phyloP scores from a whole-genome alignment of 2,888 invertebrate genomes.

The Drosophila rellima region DNA sequence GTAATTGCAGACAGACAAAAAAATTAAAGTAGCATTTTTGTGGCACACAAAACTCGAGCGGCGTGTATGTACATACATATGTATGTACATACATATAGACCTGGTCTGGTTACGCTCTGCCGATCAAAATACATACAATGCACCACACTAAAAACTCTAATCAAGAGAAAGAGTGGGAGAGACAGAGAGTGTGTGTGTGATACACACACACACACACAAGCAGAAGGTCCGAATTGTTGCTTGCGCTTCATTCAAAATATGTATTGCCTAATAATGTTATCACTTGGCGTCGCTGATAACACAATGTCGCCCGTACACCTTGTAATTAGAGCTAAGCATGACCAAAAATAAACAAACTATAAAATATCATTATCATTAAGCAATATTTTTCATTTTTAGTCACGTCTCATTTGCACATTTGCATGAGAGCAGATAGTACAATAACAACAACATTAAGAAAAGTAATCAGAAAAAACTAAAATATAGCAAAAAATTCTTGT shows the following conservation, averaged over 20 bases:
- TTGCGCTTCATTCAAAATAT: conserved; percentile 46
- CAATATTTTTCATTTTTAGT: conserved; percentile 9
- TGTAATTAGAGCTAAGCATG: conserved; percentile 40
- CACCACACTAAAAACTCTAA: conserved; percentile 29
- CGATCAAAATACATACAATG: conserved; percentile 67
- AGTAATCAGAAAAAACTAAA: neutral
- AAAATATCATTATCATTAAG: conserved; percentile 27
- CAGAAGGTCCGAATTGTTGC: conserved; percentile 30
- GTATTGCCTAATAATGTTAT: conserved; percentile 55
- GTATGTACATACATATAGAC: conserved; percentile 25
- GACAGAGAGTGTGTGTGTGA: conserved; percentile 2
- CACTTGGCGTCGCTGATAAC: conserved; percentile 46
- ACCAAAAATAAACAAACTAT: conserved; percentile 48
- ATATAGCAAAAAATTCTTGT: neutral
- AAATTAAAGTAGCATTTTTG: conserved; percentile 55
- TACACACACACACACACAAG: conserved; percentile 12
- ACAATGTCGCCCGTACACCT: conserved; percentile 8
- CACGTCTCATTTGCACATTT: conserved; percentile 37
- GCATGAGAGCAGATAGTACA: conserved; percentile 5
- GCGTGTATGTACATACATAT: conserved; percentile 6
- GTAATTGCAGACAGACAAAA: conserved; percentile 62
- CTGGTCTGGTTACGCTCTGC: conserved; percentile 75
- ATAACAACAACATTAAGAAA: neutral
- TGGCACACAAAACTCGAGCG: conserved; percentile 58
- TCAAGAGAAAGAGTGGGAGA: conserved; percentile 3